These are phyloP conservation scores for Caenorhabditis uteleia DNA, from an alignment of 2,888 invertebrate species.

Conservation along the genomic window DNA sequence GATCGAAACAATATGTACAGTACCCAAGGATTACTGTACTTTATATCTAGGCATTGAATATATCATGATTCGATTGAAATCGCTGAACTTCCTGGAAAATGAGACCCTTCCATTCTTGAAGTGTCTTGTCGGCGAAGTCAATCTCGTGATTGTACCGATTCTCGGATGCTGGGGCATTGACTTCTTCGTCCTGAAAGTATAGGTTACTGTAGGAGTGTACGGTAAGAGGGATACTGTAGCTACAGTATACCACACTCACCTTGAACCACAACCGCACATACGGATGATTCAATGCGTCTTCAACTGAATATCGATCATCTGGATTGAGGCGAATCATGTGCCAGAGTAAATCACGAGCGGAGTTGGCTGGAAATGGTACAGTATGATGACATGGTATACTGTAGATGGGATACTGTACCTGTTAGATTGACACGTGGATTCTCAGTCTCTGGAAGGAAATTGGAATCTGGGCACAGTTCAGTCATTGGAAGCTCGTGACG, in stretches of 20 bases:
- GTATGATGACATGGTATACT: too few species aligned
- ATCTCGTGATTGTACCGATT: conserved; percentile 93
- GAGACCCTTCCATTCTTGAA: conserved; percentile 91
- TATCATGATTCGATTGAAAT: background rate
- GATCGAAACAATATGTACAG: too few species aligned
- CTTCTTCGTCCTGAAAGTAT: conserved; percentile 76
- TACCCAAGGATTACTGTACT: too few species aligned
- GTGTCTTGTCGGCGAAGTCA: conserved; percentile 97
- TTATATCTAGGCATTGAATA: background rate
- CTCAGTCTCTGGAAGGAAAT: conserved; percentile 47
- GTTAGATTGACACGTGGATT: conserved; percentile 51
- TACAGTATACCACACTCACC: too few species aligned
- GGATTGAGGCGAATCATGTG: conserved; percentile 99
- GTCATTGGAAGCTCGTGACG: conserved; percentile 13
- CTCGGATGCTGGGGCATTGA: conserved; percentile 95
- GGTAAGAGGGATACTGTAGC: background rate
- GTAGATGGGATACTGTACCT: conserved; percentile 23
- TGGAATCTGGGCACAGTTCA: conserved; percentile 42
- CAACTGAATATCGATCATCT: conserved; percentile 94
- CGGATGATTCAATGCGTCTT: conserved; percentile 92
- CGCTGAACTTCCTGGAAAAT: conserved; percentile 2
- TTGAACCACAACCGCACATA: conserved; percentile 99
- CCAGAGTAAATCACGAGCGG: conserved; percentile 93
- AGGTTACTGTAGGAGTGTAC: background rate
- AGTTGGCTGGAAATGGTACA: conserved; percentile 77